Evolutionary conservation across 1,140 invertebrate genomes (phyloP).

Genomic region (Pseudomyrmex sp.): DNA sequence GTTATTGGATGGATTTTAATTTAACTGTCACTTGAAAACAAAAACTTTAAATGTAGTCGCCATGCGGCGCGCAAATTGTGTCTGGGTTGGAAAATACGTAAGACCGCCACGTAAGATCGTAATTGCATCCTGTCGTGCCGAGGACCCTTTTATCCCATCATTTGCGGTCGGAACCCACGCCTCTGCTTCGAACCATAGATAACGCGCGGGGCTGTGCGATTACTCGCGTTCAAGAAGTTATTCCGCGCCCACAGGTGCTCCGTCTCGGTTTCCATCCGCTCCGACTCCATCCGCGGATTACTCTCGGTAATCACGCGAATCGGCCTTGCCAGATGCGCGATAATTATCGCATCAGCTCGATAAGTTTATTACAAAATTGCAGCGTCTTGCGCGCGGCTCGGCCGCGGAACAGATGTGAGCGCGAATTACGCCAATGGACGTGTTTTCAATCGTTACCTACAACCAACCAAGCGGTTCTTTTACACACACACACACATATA

Average conservation of each 20-base stretch:
- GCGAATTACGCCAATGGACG: constrained; percentile 34
- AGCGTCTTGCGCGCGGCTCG: constrained; percentile 18
- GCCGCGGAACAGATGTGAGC: constrained; percentile 15
- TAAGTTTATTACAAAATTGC: constrained; percentile 70
- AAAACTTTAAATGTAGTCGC: constrained; percentile 57
- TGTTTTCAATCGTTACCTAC: constrained; percentile 38
- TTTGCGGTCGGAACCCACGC: constrained; percentile 59
- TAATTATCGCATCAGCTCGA: constrained; percentile 64
- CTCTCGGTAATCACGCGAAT: constrained; percentile 58
- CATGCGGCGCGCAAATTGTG: constrained; percentile 8
- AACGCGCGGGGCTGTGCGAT: constrained; percentile 27
- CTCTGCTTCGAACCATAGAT: constrained; percentile 44
- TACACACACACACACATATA: background rate
- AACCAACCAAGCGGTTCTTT: background rate
- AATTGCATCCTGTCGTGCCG: constrained; percentile 57
- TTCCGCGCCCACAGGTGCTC: constrained; percentile 46
- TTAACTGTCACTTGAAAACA: constrained; percentile 36
- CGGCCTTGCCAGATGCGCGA: constrained; percentile 63
- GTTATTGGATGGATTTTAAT: constrained; percentile 50
- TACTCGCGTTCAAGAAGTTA: constrained; percentile 56
- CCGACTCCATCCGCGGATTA: constrained; percentile 34
- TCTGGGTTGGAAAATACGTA: constrained; percentile 17
- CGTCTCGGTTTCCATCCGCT: constrained; percentile 50
- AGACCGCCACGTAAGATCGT: constrained; percentile 38
- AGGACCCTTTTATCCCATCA: constrained; percentile 59